Percentiles rank a stretch among this genome's conserved stretches.
Conservation (phyloP, 2,113 vertebrate species). For the Oceanodroma tethys region DNA sequence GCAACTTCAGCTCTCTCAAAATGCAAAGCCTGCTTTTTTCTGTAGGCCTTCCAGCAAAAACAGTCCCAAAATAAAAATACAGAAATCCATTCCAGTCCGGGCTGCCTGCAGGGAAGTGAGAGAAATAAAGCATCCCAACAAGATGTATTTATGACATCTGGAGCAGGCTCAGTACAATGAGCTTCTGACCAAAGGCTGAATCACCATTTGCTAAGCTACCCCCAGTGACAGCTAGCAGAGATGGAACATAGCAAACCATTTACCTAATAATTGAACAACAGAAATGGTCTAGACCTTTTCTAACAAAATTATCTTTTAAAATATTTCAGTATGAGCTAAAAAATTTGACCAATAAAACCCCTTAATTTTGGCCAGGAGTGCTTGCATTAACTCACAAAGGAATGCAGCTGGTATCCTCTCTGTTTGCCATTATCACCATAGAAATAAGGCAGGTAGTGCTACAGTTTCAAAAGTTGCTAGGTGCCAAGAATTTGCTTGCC, state of each 20-base stretch:
- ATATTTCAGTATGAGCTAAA: not conserved
- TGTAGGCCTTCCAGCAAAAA: slow-evolving; percentile 36
- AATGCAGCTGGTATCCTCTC: not conserved
- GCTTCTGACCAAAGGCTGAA: slow-evolving; percentile 15
- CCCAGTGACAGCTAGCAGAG: not conserved
- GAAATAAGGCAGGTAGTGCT: not conserved
- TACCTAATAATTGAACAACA: not conserved
- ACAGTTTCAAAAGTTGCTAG: not conserved
- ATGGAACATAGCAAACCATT: not conserved
- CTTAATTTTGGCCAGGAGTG: not conserved
- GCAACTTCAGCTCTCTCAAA: not conserved
- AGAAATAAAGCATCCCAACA: slow-evolving; percentile 31
- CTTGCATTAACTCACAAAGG: not conserved
- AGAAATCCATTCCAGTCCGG: slow-evolving; percentile 5
- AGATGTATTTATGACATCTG: slow-evolving; percentile 47
- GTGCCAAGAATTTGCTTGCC: not conserved
- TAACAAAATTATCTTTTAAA: not conserved
- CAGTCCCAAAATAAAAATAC: slow-evolving; percentile 32
- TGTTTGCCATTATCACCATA: not conserved
- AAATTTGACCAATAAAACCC: not conserved
- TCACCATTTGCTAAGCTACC: not conserved
- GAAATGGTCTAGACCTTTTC: not conserved
- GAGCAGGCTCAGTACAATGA: not conserved
- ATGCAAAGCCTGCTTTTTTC: not conserved
- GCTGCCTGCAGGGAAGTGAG: slow-evolving; percentile 9